These are phyloP conservation scores for Pseudolaguvia tuberculata DNA, from an alignment of 2,113 vertebrate species.

Conservation along the genomic window DNA sequence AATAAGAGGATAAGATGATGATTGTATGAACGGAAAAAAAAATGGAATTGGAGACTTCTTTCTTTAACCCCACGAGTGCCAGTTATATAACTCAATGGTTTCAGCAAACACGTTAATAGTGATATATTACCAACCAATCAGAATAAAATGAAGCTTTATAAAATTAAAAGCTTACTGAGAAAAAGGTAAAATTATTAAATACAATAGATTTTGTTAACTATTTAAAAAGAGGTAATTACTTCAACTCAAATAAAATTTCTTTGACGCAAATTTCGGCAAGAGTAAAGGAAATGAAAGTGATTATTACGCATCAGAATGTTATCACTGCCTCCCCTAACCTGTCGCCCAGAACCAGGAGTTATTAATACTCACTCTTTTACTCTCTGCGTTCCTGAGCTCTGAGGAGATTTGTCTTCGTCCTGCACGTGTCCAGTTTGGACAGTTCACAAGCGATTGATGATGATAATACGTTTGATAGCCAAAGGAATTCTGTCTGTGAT, in stretches of 20 bases:
- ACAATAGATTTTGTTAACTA: slow-evolving; percentile 2
- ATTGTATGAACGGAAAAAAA: too few relatives aligned
- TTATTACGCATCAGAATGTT: slow-evolving; percentile 70
- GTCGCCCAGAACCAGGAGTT: slow-evolving; percentile 72
- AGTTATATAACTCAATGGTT: background rate
- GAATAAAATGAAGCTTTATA: too few relatives aligned
- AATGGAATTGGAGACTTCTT: too few relatives aligned
- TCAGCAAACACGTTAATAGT: background rate
- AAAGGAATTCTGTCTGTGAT: too few relatives aligned
- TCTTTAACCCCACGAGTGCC: too few relatives aligned
- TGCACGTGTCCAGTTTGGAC: too few relatives aligned
- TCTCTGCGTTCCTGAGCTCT: background rate
- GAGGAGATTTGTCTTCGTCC: background rate
- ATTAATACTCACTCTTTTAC: slow-evolving; percentile 58
- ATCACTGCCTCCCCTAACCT: slow-evolving; percentile 75
- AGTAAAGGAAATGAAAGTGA: slow-evolving; percentile 77
- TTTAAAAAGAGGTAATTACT: slow-evolving; percentile 57
- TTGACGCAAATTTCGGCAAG: slow-evolving; percentile 73
- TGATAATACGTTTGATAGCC: too few relatives aligned
- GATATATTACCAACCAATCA: background rate
- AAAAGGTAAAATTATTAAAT: background rate
- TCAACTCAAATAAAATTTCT: slow-evolving; percentile 72
- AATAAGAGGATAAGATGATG: too few relatives aligned
- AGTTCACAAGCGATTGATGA: too few relatives aligned
- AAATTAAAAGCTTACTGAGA: slow-evolving; percentile 29